Base-by-base conservation (phyloP, 2,888 invertebrate species). In the Dexiosoma caninum region DNA sequence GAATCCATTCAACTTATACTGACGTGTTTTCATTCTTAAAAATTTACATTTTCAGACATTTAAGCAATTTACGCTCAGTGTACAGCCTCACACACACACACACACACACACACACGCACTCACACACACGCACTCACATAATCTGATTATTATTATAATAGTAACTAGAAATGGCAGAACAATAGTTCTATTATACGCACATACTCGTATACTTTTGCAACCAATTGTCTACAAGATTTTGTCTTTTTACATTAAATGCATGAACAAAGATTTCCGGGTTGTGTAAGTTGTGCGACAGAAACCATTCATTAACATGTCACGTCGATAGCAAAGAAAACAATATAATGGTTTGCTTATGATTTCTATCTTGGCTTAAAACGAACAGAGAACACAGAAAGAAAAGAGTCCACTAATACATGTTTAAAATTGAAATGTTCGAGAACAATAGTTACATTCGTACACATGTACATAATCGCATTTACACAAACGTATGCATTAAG, bases 331-430 rank as follows among this genome's bases (percentile, higher is more conserved):
- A 37, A 57, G 51, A 64, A 67, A 72, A 77, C 64, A 69, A 77
- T 77, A 72, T 72, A 77, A 81, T 77, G 51, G 71, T 72, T 81
- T 77, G 81, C 69, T 81, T 74, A 74, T 81, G 77, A 77, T 74
- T 77, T 77, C 70, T 77, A 81, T 81, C 77, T 77, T 37, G 14
- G 12, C 49, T 42, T 51, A 44, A 71, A 67, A 35, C 14, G 42
- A 55, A 72, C 35, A 59, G 16, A 42, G 9, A 16, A 35, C 3
- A 19, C 19, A 53, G 0, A 42, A 27, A 27, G 4, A 27, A 27
- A 27, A 3, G 6, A 27, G 6, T 27, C n/a, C n/a, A 27, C 19
- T 8, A 8, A 12, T 9, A 49, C 23, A n/a, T n/a, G n/a, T n/a
- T n/a, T n/a, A n/a, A n/a, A n/a, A n/a, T n/a, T n/a, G n/a, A n/a